phyloP scores from a whole-genome alignment of 2,888 invertebrate genomes.

The Latheticus oryzae region DNA sequence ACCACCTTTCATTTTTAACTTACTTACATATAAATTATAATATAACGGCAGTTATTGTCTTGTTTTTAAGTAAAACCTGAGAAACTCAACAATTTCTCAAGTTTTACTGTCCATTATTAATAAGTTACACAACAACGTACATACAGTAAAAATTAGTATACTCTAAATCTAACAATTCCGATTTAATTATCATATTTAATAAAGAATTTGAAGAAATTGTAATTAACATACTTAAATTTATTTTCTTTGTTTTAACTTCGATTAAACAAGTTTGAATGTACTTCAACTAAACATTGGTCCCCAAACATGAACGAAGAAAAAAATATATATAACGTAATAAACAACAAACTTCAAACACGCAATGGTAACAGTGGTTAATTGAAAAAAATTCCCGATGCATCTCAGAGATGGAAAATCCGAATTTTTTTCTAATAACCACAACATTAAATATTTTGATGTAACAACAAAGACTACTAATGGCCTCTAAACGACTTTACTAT shows the following conservation, averaged over 20 bases:
- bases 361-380: background rate
- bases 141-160: constrained; percentile 17
- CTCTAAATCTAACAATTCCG: constrained; percentile 28
- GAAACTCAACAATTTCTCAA: constrained; percentile 8
- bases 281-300: constrained; percentile 33
- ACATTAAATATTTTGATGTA: constrained; percentile 18
- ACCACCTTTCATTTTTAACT: constrained; percentile 27
- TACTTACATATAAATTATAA: constrained; percentile 32
- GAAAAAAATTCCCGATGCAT: no score
- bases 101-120: constrained; percentile 10
- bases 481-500: constrained; percentile 21
- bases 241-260: constrained; percentile 10
- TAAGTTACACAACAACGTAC: constrained; percentile 25
- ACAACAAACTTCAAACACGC: constrained; percentile 24
- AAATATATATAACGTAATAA: constrained; percentile 13
- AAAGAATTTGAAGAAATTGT: constrained; percentile 6
- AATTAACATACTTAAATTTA: constrained; percentile 14
- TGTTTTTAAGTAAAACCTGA: constrained; percentile 17
- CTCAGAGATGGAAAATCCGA: background rate
- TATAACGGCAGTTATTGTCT: constrained; percentile 43
- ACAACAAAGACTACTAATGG: constrained; percentile 21
- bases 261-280: constrained; percentile 22
- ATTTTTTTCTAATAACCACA: no score
- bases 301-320: constrained; percentile 23
- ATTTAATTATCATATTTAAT: constrained; percentile 11